phyloP scores from a whole-genome alignment of 1,140 invertebrate genomes.

The Anastrepha obliqua region DNA sequence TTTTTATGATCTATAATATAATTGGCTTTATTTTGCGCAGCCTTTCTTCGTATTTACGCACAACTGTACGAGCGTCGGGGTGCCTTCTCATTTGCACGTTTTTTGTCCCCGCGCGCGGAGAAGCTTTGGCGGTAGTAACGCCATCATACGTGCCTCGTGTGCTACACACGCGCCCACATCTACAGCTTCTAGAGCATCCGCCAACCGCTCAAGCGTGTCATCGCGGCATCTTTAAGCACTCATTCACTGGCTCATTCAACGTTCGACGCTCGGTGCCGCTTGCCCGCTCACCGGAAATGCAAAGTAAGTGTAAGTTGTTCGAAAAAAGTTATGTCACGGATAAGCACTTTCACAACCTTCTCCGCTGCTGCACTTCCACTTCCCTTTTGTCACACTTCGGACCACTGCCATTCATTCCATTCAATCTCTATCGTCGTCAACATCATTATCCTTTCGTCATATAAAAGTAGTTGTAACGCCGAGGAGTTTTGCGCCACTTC shows the following conservation, averaged over 20 bases:
- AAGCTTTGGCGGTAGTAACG: background rate
- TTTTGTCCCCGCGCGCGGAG: background rate
- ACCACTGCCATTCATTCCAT: background rate
- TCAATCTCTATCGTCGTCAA: background rate
- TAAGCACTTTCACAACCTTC: slow-evolving; percentile 64
- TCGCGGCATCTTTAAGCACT: background rate
- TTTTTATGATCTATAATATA: slow-evolving; percentile 29
- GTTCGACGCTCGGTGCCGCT: slow-evolving; percentile 47
- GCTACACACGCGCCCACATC: background rate
- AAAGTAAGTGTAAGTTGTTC: slow-evolving; percentile 54
- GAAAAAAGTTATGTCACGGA: slow-evolving; percentile 70
- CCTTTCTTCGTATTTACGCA: background rate
- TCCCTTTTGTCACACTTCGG: background rate
- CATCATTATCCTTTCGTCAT: background rate
- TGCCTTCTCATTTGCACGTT: background rate
- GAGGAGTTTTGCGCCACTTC: background rate
- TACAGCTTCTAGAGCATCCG: background rate
- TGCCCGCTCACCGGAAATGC: slow-evolving; percentile 54
- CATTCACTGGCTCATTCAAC: slow-evolving; percentile 32
- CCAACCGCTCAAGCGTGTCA: slow-evolving; percentile 56
- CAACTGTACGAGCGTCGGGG: background rate
- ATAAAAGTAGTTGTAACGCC: background rate
- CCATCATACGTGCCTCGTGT: background rate
- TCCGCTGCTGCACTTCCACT: slow-evolving; percentile 47
- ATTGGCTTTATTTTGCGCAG: background rate